Base-by-base conservation (phyloP, 2,888 invertebrate species). In the Cabera pusaria region DNA sequence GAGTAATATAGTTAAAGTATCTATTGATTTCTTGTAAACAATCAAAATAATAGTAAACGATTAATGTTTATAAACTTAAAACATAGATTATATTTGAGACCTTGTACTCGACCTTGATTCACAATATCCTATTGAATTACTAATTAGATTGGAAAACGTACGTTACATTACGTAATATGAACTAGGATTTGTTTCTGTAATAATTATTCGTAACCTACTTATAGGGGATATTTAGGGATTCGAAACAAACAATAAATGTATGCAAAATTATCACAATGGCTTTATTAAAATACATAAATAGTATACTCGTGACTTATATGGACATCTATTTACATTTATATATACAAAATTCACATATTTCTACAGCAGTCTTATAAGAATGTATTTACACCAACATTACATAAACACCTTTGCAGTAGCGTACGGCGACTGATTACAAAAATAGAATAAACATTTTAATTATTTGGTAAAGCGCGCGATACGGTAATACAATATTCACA, bases 201-300 rank as follows among this genome's bases (percentile, higher is more conserved):
- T n/a, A n/a, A n/a, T n/a, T n/a, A n/a, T n/a, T n/a, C n/a, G n/a
- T n/a, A n/a, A n/a, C n/a, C n/a, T n/a, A n/a, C n/a, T n/a, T n/a
- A n/a, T n/a, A n/a, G n/a, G n/a, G n/a, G n/a, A n/a, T n/a, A n/a
- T n/a, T n/a, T n/a, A n/a, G n/a, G 14, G 14, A 14, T 4, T 3
- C 2, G 14, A 4, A 14, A 14, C 2, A 47, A 45, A 28, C 33
- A 19, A 34, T 53, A 66, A 80, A 76, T 69, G 72, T 77, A 73
- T 86, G 83, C 82, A 87, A 87, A 87, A 85, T 87, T 87, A 88
- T 88, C 88, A 88, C 88, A 88, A 88, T 88, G 85, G 85, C 86
- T 88, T 88, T 88, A 87, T 88, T 87, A 86, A 87, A 86, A 78
- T 88, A 88, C 86, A 88, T 88, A 88, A 88, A 87, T 87, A 87